These are phyloP conservation scores for Scaptomyza hsui DNA, from an alignment of 1,140 invertebrate species.

Conservation along the genomic window DNA sequence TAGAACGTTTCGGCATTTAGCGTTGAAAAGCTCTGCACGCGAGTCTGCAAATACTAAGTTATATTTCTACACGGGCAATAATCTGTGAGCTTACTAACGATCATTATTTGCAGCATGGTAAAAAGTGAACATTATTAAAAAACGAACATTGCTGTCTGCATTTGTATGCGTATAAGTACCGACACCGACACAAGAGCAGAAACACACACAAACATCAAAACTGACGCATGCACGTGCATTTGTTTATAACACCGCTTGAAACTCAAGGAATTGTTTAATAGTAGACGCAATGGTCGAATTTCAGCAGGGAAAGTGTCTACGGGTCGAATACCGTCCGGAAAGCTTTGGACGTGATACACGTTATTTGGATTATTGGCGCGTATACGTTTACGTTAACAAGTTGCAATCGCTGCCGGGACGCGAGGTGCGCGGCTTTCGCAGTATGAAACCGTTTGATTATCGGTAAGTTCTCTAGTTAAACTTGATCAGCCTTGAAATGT, in stretches of 20 bases:
- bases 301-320: background rate
- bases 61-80: too few relatives aligned
- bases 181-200: too few relatives aligned
- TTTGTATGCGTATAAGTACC: too few relatives aligned
- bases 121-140: background rate
- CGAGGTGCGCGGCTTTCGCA: slow-evolving; percentile 18
- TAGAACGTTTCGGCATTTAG: background rate
- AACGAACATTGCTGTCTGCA: too few relatives aligned
- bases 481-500: too few relatives aligned
- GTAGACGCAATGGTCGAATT: background rate
- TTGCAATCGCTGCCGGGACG: slow-evolving; percentile 45
- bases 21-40: background rate
- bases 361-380: slow-evolving; percentile 53
- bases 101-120: background rate
- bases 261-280: background rate
- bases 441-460: slow-evolving; percentile 20
- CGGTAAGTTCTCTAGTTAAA: slow-evolving; percentile 13
- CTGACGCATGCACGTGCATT: background rate
- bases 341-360: slow-evolving; percentile 11
- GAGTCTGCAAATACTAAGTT: background rate
- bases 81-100: background rate
- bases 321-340: background rate
- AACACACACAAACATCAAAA: background rate
- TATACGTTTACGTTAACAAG: slow-evolving; percentile 49
- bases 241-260: slow-evolving; percentile 2